Evolutionary conservation across 2,113 vertebrate species (phyloP).

Genomic region (Triplophysa siluroides): DNA sequence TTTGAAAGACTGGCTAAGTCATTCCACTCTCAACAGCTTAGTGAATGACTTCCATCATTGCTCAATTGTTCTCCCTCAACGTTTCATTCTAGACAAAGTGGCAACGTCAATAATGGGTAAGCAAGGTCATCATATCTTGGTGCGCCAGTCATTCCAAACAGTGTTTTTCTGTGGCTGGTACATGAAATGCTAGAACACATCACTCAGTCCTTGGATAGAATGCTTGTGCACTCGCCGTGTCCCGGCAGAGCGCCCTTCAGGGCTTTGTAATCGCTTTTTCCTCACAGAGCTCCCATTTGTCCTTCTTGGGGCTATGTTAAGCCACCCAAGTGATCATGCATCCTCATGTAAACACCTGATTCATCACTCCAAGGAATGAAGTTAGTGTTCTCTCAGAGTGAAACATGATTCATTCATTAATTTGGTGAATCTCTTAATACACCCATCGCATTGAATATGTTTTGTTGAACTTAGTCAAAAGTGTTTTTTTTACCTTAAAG

Average conservation of each 20-base stretch:
- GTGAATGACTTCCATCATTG: not conserved
- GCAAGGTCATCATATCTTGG: conserved; percentile 14
- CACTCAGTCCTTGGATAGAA: conserved; percentile 18
- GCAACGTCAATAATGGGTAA: not conserved
- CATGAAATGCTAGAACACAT: conserved; percentile 11
- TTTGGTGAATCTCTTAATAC: not conserved
- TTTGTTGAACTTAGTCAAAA: no score
- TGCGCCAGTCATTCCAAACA: not conserved
- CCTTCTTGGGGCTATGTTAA: conserved; percentile 33
- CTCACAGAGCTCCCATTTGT: conserved; percentile 37
- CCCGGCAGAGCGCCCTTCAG: conserved; percentile 27
- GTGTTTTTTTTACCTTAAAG: no score
- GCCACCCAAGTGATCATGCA: conserved; percentile 37
- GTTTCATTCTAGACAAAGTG: not conserved
- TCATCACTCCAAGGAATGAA: conserved; percentile 13
- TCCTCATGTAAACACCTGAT: conserved; percentile 41
- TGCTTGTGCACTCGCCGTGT: not conserved
- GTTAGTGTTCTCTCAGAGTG: not conserved
- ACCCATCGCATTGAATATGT: not conserved
- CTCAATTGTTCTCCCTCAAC: conserved; percentile 2
- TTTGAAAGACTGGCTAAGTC: not conserved
- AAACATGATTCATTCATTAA: not conserved
- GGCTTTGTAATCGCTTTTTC: conserved; percentile 32
- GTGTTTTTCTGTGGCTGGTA: conserved; percentile 1
- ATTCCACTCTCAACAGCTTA: not conserved